Evolutionary conservation across 2,888 invertebrate species (phyloP), one percentile per base, ranked within the genome.

Genomic region (Aricia artaxerxes): DNA sequence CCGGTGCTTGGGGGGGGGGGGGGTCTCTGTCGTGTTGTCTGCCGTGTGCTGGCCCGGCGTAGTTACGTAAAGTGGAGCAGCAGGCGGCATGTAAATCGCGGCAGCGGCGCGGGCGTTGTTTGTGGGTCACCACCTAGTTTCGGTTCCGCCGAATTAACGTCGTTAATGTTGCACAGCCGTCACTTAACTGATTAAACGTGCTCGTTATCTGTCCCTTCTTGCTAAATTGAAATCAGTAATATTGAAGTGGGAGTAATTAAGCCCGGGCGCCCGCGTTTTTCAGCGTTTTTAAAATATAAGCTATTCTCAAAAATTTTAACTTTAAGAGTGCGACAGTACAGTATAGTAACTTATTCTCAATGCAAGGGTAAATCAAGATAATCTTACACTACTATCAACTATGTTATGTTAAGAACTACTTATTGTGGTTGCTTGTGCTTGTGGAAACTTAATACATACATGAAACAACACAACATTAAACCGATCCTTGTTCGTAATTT

Each of bases 231-330:
- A 76, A 76, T 76, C 76, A 57, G 76, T 57, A 76, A 76, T 76
- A 76, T 76, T 76, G 57, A 76, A 76, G 76, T 57, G 76, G 35
- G 57, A 76, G 76, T 76, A 76, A 76, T 76, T 76, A 76, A 76
- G 57, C 57, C 76, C 24, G 49, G 76, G 49, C 76, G 57, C 24
- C 24, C 24, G 24, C 24, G 0, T 24, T 24, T 24, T 24, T 24
- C 24, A 24, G 24, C 24, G 24, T 24, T 24, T 24, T 24, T 24
- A 24, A 24, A 24, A 24, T 24, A 24, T 24, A 24, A 24, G 24
- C 4, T 31, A 31, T 64, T 64, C 13, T 13, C 4, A 38, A 38
- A 69, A 38, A 0, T 9, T 24, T 61, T 11, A 31, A 69, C 4
- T 69, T 69, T 35, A 38, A 11, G 13, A 31, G 24, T 64, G 31